Percentiles rank a stretch among this genome's conserved stretches.
These are phyloP conservation scores for Chlorospingus flavigularis DNA, from an alignment of 2,797 vertebrate species.

Conservation along the genomic window DNA sequence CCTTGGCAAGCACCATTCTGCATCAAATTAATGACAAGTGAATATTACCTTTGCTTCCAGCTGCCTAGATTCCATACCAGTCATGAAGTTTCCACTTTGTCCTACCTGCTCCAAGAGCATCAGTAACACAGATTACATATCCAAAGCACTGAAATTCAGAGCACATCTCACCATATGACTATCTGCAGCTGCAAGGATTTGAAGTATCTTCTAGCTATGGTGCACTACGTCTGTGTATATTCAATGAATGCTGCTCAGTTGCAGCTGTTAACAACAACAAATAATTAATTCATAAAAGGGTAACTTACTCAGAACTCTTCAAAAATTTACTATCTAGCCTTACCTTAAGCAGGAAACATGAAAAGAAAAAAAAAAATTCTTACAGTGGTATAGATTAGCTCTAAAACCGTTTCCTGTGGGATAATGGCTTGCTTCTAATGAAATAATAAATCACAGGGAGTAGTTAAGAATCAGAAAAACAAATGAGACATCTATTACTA, in stretches of 20 bases:
- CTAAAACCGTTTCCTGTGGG: not conserved
- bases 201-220: not conserved
- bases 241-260: not conserved
- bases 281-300: not conserved
- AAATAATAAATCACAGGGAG: not conserved
- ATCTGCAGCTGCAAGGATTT: not conserved
- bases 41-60: not conserved
- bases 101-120: not conserved
- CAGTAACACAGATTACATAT: not conserved
- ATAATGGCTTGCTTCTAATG: not conserved
- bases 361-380: not conserved
- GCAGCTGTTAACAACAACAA: not conserved
- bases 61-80: not conserved
- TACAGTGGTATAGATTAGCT: not conserved
- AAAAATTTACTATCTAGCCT: not conserved
- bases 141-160: not conserved
- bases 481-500: not conserved
- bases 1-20: not conserved
- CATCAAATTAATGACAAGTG: not conserved
- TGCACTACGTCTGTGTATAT: not conserved
- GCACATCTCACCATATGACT: not conserved
- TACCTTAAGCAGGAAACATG: not conserved
- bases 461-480: not conserved
- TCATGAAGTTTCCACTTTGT: not conserved
- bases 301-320: not conserved